These are phyloP conservation scores for Stomatorhinus ivindoensis DNA, from an alignment of 2,113 vertebrate species.

Conservation along the genomic window DNA sequence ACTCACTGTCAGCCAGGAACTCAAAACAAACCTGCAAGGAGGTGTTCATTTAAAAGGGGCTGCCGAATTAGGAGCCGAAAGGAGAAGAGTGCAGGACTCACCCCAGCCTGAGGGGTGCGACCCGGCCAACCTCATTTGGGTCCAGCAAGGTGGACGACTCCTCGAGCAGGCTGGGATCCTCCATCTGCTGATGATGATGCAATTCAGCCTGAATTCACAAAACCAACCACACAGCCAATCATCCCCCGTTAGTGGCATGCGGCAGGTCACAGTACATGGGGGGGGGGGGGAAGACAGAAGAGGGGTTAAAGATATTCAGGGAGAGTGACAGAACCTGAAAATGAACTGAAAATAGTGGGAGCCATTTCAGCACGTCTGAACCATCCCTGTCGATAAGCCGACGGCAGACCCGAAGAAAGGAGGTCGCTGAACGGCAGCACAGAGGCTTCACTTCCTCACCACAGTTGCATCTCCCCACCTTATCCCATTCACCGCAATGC, in stretches of 20 bases:
- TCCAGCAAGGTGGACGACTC: constrained; percentile 94
- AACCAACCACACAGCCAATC: constrained; percentile 77
- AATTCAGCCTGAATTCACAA: constrained; percentile 83
- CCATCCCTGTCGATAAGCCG: not conserved
- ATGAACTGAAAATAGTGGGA: not conserved
- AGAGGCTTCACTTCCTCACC: not conserved
- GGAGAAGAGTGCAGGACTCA: constrained; percentile 39
- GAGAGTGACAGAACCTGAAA: not conserved
- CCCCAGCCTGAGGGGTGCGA: constrained; percentile 86
- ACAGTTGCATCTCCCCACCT: not conserved
- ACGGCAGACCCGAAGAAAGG: not conserved
- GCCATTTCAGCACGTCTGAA: not conserved
- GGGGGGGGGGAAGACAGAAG: not conserved
- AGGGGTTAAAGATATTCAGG: constrained; percentile 1
- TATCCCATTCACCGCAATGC: not conserved
- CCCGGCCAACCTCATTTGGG: constrained; percentile 84
- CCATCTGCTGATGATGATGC: constrained; percentile 85
- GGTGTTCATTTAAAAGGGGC: not conserved
- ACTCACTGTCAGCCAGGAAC: not conserved
- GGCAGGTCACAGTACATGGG: constrained; percentile 55
- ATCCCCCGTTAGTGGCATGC: constrained; percentile 80
- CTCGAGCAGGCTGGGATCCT: constrained; percentile 96
- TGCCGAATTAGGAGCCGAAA: too few species aligned
- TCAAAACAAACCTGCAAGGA: not conserved
- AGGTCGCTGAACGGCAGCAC: not conserved